These are phyloP conservation scores for Amiota minor DNA, from an alignment of 2,888 invertebrate species.

Conservation along the genomic window DNA sequence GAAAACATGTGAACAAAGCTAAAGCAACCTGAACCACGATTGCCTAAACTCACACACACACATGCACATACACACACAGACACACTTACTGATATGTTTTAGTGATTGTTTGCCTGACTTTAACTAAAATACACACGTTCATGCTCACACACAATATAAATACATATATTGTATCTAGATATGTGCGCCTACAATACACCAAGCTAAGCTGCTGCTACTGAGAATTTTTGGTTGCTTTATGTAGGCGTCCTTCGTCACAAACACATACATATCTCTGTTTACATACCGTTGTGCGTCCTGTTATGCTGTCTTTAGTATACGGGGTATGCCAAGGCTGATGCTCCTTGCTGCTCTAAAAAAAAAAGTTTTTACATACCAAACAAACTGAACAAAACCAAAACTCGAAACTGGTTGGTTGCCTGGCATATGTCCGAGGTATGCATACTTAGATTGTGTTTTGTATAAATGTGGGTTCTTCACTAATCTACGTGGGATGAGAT, in stretches of 20 bases:
- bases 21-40: not conserved
- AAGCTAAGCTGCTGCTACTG: constrained; percentile 5
- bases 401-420: not conserved
- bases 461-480: constrained; percentile 10
- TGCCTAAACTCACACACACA: constrained; percentile 38
- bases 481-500: not conserved
- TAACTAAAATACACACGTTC: too few species aligned
- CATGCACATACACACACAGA: constrained; percentile 22
- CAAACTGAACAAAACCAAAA: not conserved
- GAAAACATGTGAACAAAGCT: constrained; percentile 69
- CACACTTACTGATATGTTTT: not conserved
- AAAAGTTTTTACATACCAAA: constrained; percentile 55
- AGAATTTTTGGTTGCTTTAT: not conserved
- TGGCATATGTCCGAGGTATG: not conserved
- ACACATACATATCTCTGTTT: too few species aligned
- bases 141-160: too few species aligned
- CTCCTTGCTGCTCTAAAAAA: constrained; percentile 51
- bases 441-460: constrained; percentile 3
- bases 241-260: not conserved
- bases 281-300: constrained; percentile 28
- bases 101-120: too few species aligned
- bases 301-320: constrained; percentile 36
- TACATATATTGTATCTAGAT: too few species aligned
- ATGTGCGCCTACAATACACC: constrained; percentile 6
- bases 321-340: constrained; percentile 7